Evolutionary conservation across 2,888 invertebrate species (phyloP).

Genomic region (Nyleta sp.): DNA sequence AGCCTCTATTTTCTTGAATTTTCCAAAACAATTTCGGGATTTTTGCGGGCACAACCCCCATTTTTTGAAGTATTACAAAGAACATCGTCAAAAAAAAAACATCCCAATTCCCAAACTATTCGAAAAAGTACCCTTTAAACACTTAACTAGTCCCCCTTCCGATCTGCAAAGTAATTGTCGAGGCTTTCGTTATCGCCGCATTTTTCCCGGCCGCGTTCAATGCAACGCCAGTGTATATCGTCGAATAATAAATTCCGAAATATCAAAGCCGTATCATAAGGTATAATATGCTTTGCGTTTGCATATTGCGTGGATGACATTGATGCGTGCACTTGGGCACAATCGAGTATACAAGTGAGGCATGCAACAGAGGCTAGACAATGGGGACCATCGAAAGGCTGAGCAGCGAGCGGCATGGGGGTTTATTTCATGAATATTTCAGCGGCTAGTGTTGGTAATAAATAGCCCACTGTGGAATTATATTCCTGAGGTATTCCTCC

Average conservation of each 20-base stretch:
- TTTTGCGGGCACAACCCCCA: too few relatives aligned
- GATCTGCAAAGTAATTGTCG: too few relatives aligned
- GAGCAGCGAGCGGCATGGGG: slow-evolving; percentile 63
- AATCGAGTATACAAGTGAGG: slow-evolving; percentile 46
- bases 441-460: slow-evolving; percentile 77
- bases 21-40: too few relatives aligned
- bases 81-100: too few relatives aligned
- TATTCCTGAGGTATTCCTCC: slow-evolving; percentile 72
- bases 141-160: too few relatives aligned
- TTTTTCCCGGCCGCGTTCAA: too few relatives aligned
- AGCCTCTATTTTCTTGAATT: too few relatives aligned
- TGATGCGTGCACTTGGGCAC: slow-evolving; percentile 60
- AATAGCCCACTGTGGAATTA: slow-evolving; percentile 78
- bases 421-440: slow-evolving; percentile 81
- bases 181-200: too few relatives aligned
- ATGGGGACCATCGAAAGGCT: slow-evolving; percentile 77
- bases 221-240: background rate
- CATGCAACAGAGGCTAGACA: slow-evolving; percentile 72
- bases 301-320: slow-evolving; percentile 63
- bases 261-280: slow-evolving; percentile 46
- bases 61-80: too few relatives aligned
- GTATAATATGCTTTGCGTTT: slow-evolving; percentile 53
- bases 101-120: too few relatives aligned
- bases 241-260: slow-evolving; percentile 39
- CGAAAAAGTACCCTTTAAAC: too few relatives aligned